Conservation (phyloP, 64 coral and sea anemone species). For the Anthopleura sola region DNA sequence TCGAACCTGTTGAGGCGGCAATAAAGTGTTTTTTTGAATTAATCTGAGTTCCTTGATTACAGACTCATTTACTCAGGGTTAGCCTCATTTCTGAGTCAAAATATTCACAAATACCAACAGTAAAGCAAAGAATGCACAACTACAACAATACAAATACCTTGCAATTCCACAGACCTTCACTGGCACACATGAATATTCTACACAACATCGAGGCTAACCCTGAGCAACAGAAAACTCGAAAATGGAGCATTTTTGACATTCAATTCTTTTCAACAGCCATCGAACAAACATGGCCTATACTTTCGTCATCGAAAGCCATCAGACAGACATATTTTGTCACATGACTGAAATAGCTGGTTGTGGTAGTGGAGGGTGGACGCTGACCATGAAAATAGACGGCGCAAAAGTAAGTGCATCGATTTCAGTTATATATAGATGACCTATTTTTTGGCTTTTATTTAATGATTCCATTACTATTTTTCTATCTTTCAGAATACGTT, state of each 20-base stretch:
- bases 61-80: too few species aligned
- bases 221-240: too few species aligned
- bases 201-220: too few species aligned
- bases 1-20: too few species aligned
- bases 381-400: conserved; percentile 50
- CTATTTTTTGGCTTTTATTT: not conserved
- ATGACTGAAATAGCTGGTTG: conserved; percentile 6
- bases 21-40: too few species aligned
- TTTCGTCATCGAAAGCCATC: not conserved
- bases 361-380: conserved; percentile 39
- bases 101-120: too few species aligned
- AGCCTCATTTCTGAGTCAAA: too few species aligned
- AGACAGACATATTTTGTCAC: conserved; percentile 3
- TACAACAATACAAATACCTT: too few species aligned
- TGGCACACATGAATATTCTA: too few species aligned
- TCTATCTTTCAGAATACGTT: conserved; percentile 27
- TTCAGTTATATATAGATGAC: not conserved
- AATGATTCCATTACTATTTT: not conserved
- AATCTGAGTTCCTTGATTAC: too few species aligned
- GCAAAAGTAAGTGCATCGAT: conserved; percentile 12
- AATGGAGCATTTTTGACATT: not conserved
- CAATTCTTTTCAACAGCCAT: not conserved
- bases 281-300: not conserved
- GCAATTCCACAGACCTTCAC: too few species aligned
- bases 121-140: too few species aligned